These are phyloP conservation scores for Callinectes sapidus DNA, from an alignment of 2,888 invertebrate genomes.

Conservation along the genomic window DNA sequence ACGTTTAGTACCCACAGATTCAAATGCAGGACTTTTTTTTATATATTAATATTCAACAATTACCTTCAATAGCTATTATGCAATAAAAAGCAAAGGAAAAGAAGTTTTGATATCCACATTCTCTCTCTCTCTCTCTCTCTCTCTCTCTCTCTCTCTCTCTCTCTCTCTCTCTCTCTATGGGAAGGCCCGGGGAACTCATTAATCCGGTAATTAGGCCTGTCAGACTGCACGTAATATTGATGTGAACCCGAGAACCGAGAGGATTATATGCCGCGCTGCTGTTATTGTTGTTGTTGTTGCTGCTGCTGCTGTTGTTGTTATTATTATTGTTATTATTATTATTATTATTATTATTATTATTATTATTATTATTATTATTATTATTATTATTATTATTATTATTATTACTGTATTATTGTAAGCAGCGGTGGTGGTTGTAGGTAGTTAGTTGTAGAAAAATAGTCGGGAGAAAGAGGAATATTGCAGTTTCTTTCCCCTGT, in stretches of 20 bases:
- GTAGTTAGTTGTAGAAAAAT: background rate
- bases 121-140: constrained; percentile 48
- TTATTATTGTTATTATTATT: background rate
- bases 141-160: constrained; percentile 52
- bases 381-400: constrained; percentile 7
- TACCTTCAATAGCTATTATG: too few species aligned
- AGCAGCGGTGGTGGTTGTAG: background rate
- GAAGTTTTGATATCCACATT: too few species aligned
- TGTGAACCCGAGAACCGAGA: background rate
- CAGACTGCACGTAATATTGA: background rate
- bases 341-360: background rate
- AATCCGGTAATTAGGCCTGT: constrained; percentile 2
- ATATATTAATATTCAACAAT: too few species aligned
- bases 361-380: background rate
- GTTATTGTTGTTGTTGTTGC: background rate
- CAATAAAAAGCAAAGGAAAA: too few species aligned
- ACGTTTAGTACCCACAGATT: too few species aligned
- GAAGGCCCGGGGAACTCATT: background rate
- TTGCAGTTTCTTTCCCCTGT: background rate
- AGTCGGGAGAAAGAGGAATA: background rate
- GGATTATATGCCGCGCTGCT: background rate
- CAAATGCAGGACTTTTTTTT: too few species aligned
- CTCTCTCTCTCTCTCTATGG: constrained; percentile 37
- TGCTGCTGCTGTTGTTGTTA: too few species aligned
- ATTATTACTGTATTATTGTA: background rate